phyloP scores from a whole-genome alignment of 2,888 invertebrate species.

The Periphyllus acericola region DNA sequence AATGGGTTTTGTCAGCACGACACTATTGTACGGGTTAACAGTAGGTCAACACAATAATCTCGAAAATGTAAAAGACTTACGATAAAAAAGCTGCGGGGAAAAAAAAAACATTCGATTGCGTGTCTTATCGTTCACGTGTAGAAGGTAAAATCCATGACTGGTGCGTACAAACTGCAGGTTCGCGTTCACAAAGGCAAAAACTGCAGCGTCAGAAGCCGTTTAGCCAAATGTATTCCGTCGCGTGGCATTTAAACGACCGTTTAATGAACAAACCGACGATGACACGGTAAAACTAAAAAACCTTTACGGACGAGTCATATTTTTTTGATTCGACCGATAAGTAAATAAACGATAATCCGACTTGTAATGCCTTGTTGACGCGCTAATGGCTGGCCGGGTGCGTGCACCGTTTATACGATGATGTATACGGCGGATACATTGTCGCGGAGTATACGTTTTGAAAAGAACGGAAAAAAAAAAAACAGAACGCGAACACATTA shows the following conservation, averaged over 20 bases:
- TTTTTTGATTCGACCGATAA: slow-evolving; percentile 50
- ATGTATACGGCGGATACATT: slow-evolving; percentile 32
- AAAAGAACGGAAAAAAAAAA: slow-evolving; percentile 36
- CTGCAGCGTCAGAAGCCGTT: too few species aligned
- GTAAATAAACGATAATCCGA: slow-evolving; percentile 56
- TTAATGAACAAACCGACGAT: slow-evolving; percentile 31
- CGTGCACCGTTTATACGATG: neutral
- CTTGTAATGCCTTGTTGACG: slow-evolving; percentile 58
- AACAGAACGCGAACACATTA: slow-evolving; percentile 18
- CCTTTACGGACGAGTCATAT: slow-evolving; percentile 1
- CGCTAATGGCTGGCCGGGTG: slow-evolving; percentile 51
- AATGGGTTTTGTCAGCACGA: too few species aligned
- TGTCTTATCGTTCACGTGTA: too few species aligned
- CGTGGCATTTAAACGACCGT: slow-evolving; percentile 5
- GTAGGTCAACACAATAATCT: too few species aligned
- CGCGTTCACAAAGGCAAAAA: too few species aligned
- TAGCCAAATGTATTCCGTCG: neutral
- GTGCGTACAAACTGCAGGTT: too few species aligned
- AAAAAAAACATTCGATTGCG: too few species aligned
- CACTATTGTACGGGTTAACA: too few species aligned
- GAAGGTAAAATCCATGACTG: too few species aligned
- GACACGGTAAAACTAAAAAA: neutral
- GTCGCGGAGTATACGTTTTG: slow-evolving; percentile 10
- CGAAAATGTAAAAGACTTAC: too few species aligned
- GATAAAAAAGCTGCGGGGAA: too few species aligned